A percentile compares a stretch with the other conserved stretches of the same genome.
These are phyloP conservation scores for Druceiella hillmani DNA, from an alignment of 2,888 invertebrate species.

Conservation along the genomic window DNA sequence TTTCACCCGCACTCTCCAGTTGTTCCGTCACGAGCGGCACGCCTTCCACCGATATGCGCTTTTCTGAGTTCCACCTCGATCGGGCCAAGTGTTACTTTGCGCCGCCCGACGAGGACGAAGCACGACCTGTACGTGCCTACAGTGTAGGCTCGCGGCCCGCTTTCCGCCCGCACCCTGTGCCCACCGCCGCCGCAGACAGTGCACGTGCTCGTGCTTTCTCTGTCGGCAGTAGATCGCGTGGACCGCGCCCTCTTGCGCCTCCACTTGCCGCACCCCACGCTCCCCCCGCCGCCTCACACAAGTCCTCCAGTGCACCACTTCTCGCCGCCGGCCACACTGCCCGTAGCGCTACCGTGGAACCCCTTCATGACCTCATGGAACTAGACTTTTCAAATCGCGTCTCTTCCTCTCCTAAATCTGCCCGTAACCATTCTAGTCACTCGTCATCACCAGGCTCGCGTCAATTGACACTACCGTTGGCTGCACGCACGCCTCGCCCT, in stretches of 20 bases:
- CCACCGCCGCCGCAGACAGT: slow-evolving; percentile 38
- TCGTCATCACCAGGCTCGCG: slow-evolving; percentile 10
- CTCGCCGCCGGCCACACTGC: slow-evolving; percentile 44
- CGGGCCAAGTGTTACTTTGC: slow-evolving; percentile 72
- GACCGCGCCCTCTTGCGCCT: slow-evolving; percentile 21
- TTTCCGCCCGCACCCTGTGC: slow-evolving; percentile 31
- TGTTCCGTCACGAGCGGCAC: slow-evolving; percentile 75
- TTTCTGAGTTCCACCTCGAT: slow-evolving; percentile 74
- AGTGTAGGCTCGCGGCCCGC: slow-evolving; percentile 81
- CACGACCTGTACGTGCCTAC: slow-evolving; percentile 69
- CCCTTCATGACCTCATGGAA: slow-evolving; percentile 79
- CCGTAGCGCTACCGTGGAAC: slow-evolving; percentile 51
- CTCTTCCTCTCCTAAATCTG: slow-evolving; percentile 30
- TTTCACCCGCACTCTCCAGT: slow-evolving; percentile 62
- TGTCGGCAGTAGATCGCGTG: slow-evolving; percentile 37
- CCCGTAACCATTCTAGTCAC: slow-evolving; percentile 15
- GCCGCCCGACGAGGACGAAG: slow-evolving; percentile 57
- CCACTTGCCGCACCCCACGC: slow-evolving; percentile 26
- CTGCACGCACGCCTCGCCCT: slow-evolving; percentile 18
- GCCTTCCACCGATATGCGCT: slow-evolving; percentile 73
- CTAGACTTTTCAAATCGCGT: slow-evolving; percentile 45
- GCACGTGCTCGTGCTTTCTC: slow-evolving; percentile 53
- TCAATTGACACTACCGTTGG: slow-evolving; percentile 17
- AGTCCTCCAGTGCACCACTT: slow-evolving; percentile 66
- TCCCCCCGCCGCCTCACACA: slow-evolving; percentile 30